A percentile compares a stretch with the other conserved stretches of the same genome.
Conservation (phyloP, 2,113 vertebrate species). For the Himantopus leucocephalus region DNA sequence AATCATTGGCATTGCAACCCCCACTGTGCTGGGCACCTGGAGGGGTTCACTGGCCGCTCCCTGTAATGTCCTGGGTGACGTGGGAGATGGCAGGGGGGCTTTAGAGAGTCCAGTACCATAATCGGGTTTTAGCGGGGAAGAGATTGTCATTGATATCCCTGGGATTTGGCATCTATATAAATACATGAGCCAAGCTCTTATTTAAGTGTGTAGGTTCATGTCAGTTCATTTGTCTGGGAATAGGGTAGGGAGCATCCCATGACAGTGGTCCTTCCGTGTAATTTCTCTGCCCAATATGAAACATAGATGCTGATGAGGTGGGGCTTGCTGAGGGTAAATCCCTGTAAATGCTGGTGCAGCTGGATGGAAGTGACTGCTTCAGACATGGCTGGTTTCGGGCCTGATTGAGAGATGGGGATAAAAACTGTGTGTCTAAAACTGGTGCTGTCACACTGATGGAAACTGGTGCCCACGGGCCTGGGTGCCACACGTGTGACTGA, state of each 20-base stretch:
- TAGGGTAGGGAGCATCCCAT: background rate
- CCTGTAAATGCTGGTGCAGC: background rate
- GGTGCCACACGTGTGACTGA: background rate
- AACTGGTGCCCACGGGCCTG: rapidly evolving
- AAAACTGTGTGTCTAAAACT: background rate
- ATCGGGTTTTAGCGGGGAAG: constrained; percentile 50
- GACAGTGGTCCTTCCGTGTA: rapidly evolving
- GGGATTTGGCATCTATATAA: constrained; percentile 62
- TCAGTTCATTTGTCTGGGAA: constrained; percentile 36
- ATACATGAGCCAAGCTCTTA: constrained; percentile 8
- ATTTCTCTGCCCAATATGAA: background rate
- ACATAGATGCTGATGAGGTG: background rate
- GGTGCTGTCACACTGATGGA: background rate
- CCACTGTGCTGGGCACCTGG: background rate
- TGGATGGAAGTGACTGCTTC: background rate
- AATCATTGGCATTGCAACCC: background rate
- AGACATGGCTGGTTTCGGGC: background rate
- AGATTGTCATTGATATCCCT: constrained; percentile 61
- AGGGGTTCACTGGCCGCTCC: background rate
- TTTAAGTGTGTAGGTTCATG: constrained; percentile 3
- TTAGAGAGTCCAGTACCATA: background rate
- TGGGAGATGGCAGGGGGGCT: background rate
- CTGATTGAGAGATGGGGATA: background rate
- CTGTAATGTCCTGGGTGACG: rapidly evolving
- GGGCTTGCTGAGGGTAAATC: background rate